These are phyloP conservation scores for Caenorhabditis zanzibari DNA, from an alignment of 2,888 invertebrate species.

Conservation along the genomic window DNA sequence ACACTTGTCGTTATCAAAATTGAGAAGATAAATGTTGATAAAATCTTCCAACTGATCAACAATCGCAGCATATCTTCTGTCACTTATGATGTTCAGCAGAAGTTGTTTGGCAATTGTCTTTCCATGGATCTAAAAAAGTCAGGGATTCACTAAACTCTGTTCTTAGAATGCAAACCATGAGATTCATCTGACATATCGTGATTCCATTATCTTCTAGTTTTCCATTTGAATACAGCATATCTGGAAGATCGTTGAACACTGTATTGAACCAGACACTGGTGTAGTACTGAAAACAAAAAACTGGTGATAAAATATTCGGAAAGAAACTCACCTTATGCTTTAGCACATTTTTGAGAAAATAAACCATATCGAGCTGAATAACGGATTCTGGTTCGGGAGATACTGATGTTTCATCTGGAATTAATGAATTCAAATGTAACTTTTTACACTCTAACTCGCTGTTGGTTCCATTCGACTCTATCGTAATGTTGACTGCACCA, in stretches of 20 bases:
- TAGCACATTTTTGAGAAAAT: constrained; percentile 18
- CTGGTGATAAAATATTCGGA: not conserved
- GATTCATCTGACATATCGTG: constrained; percentile 13
- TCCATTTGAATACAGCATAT: not conserved
- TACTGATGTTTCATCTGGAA: not conserved
- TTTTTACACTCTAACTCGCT: no score
- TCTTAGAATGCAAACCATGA: not conserved
- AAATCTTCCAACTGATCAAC: not conserved
- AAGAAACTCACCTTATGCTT: constrained; percentile 9
- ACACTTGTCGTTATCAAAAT: not conserved
- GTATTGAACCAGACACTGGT: constrained; percentile 26
- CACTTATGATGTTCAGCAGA: not conserved
- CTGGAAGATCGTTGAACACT: not conserved
- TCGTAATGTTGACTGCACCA: not conserved
- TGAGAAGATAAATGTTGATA: not conserved
- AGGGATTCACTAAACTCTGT: not conserved
- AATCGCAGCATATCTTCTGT: not conserved
- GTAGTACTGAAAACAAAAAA: constrained; percentile 20
- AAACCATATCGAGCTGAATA: constrained; percentile 8
- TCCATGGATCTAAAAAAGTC: not conserved
- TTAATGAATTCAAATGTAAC: no score
- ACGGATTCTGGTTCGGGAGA: not conserved
- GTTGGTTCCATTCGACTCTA: not conserved
- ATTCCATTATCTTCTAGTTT: constrained; percentile 7
- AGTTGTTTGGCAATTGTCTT: not conserved